Percentiles rank a stretch among this genome's conserved stretches.
Evolutionary conservation across 2,888 invertebrate species (phyloP).

Genomic region (Pachycephus smyrnensis): DNA sequence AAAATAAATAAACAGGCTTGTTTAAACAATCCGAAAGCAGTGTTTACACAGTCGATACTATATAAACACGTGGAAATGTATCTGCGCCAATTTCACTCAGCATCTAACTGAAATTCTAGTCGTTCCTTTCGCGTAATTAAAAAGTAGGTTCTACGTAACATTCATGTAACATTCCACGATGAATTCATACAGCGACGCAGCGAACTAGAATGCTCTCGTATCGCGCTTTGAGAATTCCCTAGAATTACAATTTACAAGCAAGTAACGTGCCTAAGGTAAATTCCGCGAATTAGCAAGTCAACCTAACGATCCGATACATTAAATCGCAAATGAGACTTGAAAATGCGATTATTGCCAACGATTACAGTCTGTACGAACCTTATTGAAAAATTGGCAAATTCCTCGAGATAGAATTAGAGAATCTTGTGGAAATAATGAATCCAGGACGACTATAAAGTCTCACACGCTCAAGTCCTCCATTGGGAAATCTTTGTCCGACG

Average conservation of each 20-base stretch:
- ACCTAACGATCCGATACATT: not conserved
- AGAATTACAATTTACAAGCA: not conserved
- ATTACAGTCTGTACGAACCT: too few species aligned
- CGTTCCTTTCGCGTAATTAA: not conserved
- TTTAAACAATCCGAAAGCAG: not conserved
- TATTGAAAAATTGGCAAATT: not conserved
- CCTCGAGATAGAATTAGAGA: not conserved
- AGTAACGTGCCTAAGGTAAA: not conserved
- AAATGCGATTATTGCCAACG: not conserved
- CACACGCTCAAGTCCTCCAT: constrained; percentile 42
- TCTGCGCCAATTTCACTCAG: not conserved
- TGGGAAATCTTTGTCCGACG: constrained; percentile 47
- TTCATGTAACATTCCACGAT: not conserved
- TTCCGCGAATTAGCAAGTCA: not conserved
- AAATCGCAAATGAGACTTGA: not conserved
- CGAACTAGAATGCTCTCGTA: not conserved
- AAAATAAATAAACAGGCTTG: not conserved
- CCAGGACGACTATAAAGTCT: constrained; percentile 37
- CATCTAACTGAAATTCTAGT: not conserved
- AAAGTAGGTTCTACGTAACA: not conserved
- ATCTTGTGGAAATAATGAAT: not conserved
- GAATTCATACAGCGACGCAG: not conserved
- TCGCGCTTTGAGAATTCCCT: not conserved
- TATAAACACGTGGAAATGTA: not conserved
- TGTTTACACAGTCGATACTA: not conserved